Evolutionary conservation across 2,113 vertebrate species (phyloP).

Genomic region (Ranitomeya variabilis): DNA sequence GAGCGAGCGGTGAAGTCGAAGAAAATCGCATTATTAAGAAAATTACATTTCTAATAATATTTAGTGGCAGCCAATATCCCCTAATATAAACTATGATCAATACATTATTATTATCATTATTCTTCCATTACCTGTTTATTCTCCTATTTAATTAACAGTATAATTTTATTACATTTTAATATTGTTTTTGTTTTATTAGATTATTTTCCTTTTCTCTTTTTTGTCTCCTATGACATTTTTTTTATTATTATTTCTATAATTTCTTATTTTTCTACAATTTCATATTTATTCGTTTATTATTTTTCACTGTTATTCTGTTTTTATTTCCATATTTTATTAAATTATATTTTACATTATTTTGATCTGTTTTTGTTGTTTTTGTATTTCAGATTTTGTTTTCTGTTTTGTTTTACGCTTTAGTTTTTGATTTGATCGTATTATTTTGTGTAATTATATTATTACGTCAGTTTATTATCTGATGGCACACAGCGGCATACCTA

Average conservation of each 20-base stretch:
- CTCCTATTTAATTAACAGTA: background rate
- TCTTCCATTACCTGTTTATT: no score
- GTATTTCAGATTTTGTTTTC: no score
- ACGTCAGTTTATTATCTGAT: no score
- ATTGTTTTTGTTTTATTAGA: background rate
- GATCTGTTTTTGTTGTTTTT: background rate
- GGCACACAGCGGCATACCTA: no score
- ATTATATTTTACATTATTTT: background rate
- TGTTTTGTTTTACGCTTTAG: no score
- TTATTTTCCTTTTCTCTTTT: background rate
- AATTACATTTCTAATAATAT: no score
- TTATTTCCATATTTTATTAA: background rate
- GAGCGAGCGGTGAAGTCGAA: no score
- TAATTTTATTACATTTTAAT: background rate
- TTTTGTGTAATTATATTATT: no score
- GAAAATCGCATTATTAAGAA: no score
- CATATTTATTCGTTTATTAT: background rate
- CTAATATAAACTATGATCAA: no score
- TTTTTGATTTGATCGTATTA: no score
- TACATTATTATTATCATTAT: background rate
- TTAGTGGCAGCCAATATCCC: no score
- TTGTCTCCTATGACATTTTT: background rate
- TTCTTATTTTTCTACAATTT: background rate
- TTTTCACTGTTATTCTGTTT: background rate
- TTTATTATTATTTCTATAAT: background rate